Conservation (phyloP, 35 echinoderm and acorn worm species). For the Heliocidaris tuberculata region DNA sequence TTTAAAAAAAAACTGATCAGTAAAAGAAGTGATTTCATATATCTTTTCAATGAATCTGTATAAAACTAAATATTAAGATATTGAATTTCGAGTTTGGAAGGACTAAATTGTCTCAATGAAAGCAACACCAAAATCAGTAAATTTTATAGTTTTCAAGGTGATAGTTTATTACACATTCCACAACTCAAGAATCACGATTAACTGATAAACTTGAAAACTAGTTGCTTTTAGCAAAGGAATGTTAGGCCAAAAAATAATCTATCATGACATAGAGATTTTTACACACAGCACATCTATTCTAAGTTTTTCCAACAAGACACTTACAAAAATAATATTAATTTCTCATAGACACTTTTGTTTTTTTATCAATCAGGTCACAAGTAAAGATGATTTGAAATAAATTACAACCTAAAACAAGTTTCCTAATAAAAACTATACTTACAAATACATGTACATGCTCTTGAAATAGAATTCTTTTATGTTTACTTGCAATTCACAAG, state of each 20-base stretch:
- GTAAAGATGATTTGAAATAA: not conserved
- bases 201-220: not conserved
- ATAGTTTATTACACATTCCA: not conserved
- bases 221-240: not conserved
- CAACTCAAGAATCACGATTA: not conserved
- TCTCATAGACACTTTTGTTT: not conserved
- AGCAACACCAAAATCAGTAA: not conserved
- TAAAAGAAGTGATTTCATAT: too few relatives aligned
- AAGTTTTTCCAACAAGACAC: not conserved
- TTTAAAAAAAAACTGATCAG: too few relatives aligned
- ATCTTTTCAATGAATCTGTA: too few relatives aligned
- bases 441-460: not conserved
- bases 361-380: not conserved
- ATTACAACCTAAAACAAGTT: not conserved
- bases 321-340: not conserved
- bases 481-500: not conserved
- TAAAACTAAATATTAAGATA: too few relatives aligned
- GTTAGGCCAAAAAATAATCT: not conserved
- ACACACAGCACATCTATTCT: not conserved
- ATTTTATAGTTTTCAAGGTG: not conserved
- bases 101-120: not conserved
- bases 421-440: not conserved
- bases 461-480: not conserved
- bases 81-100: too few relatives aligned
- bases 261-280: not conserved